Conservation (phyloP, 2,113 vertebrate genomes). For the Hylia prasina region DNA sequence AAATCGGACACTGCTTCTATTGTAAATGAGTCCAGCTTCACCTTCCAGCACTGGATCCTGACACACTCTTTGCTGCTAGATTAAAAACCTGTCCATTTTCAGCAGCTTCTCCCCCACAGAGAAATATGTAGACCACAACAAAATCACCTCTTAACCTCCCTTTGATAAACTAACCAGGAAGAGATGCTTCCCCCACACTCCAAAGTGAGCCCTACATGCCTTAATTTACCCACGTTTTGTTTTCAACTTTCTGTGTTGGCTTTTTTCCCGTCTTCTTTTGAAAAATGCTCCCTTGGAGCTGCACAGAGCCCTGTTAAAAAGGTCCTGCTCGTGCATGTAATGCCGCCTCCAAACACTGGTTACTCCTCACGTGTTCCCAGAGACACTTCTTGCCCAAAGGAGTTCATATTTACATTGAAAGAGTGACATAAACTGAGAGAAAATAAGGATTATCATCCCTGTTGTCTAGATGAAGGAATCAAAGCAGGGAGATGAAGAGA, state of each 20-base stretch:
- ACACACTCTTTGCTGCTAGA: not conserved
- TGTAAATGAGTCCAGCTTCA: conserved; percentile 36
- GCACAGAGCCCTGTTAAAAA: not conserved
- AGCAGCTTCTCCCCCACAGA: not conserved
- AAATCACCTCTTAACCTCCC: conserved; percentile 3
- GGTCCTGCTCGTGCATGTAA: not conserved
- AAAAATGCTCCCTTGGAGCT: not conserved
- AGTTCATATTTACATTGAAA: not conserved
- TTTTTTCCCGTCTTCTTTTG: not conserved
- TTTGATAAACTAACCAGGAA: not conserved
- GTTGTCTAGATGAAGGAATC: not conserved
- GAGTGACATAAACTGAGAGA: not conserved
- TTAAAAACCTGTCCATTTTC: conserved; percentile 23
- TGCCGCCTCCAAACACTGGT: not conserved
- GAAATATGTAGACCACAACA: not conserved
- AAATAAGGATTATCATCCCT: conserved; percentile 3
- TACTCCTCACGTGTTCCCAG: not conserved
- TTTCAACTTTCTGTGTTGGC: not conserved
- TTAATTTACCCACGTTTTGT: not conserved
- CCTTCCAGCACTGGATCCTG: not conserved
- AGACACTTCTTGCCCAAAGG: conserved; percentile 7
- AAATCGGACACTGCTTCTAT: not conserved
- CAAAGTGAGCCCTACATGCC: not conserved
- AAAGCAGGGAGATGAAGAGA: conserved; percentile 5
- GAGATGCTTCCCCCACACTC: not conserved